Base-by-base conservation (phyloP, 1,140 invertebrate species). In the Ganaspis sp. region DNA sequence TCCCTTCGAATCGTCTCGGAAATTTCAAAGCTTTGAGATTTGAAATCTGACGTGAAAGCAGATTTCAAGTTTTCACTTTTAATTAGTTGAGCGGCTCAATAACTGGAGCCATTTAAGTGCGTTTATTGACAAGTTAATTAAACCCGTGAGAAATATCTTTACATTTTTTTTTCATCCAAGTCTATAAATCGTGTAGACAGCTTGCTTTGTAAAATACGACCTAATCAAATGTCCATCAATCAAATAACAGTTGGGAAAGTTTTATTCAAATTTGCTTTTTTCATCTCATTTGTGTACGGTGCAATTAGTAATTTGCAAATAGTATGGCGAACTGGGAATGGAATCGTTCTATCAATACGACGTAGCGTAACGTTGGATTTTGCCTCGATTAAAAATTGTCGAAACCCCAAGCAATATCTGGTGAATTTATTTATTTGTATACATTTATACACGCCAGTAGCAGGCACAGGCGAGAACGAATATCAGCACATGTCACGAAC, bases 401-500 rank as follows among this genome's bases (percentile, higher is more conserved):
- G 58, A 34, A 64, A 64, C 11, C 58, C 58, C 58, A 64, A 34
- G 58, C 38, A 69, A 78, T 76, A 72, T 78, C 69, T 72, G 34
- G n/a, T 69, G 74, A 38, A 69, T 64, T 29, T 64, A 64, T 64
- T 64, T 64, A 64, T 64, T 64, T 21, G 72, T 75, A 78, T 76
- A 82, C 74, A 74, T 79, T 83, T 80, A 77, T 76, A 79, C 70
- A 77, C 72, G 79, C 76, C 79, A 81, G 54, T 79, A 58, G 76
- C 84, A 82, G 76, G 71, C 79, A 73, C 75, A 76, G 79, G 54
- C 69, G 69, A 73, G 77, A 83, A 81, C 79, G 71, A 76, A 84
- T 78, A 79, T 74, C 53, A 53, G 72, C 74, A 76, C 82, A 81
- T 72, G 75, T 70, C 49, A 72, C 76, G 71, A 81, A 82, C 81